These are phyloP conservation scores for Puntigrus tetrazona DNA, from an alignment of 2,113 vertebrate species.

Conservation along the genomic window DNA sequence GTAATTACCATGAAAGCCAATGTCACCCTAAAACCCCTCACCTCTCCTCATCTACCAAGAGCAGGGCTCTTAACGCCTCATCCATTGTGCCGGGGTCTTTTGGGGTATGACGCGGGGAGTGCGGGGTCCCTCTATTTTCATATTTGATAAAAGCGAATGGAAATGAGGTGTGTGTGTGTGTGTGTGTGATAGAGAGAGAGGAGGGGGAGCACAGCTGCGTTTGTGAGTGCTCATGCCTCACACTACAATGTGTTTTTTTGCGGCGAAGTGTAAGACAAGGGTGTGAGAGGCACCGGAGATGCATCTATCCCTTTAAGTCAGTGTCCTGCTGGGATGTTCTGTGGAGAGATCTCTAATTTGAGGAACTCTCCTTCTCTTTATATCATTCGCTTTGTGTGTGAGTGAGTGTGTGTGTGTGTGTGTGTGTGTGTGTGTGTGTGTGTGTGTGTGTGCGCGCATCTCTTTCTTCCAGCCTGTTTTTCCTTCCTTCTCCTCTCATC, in stretches of 20 bases:
- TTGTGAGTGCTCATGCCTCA: constrained; percentile 30
- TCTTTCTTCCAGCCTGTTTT: constrained; percentile 55
- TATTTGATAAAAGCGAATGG: constrained; percentile 65
- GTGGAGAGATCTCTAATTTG: constrained; percentile 66
- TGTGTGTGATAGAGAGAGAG: no score
- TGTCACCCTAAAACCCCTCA: constrained; percentile 53
- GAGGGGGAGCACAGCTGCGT: constrained; percentile 21
- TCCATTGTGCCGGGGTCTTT: constrained; percentile 56
- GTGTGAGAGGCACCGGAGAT: constrained; percentile 52
- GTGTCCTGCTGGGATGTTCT: constrained; percentile 58
- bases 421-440: neutral
- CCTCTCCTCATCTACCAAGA: constrained; percentile 43
- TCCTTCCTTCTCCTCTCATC: constrained; percentile 66
- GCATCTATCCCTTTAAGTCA: constrained; percentile 57
- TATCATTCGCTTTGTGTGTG: constrained; percentile 54
- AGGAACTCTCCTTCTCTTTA: constrained; percentile 53
- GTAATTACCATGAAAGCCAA: constrained; percentile 72
- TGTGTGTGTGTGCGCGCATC: neutral
- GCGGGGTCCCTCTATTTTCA: constrained; percentile 59
- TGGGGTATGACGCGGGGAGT: constrained; percentile 44
- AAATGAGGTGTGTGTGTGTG: constrained; percentile 50
- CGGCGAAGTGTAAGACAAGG: constrained; percentile 24
- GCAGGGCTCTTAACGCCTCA: constrained; percentile 50
- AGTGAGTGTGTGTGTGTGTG: neutral
- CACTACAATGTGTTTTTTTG: constrained; percentile 31